These are phyloP conservation scores for Amphipoea lucens DNA, from an alignment of 2,888 invertebrate species.

Conservation along the genomic window DNA sequence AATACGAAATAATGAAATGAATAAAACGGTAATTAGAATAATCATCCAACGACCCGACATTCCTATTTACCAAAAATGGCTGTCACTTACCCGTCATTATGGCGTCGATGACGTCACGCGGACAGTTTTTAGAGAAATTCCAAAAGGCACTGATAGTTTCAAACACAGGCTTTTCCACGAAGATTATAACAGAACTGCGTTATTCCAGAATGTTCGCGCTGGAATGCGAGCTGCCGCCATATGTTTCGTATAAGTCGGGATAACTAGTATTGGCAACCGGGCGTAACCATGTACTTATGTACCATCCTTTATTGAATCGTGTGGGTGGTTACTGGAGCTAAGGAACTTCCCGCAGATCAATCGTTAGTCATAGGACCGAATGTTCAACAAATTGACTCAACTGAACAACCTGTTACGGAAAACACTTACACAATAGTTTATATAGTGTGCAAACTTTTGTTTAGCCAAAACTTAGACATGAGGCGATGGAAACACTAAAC, in stretches of 20 bases:
- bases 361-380: slow-evolving; percentile 32
- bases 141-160: slow-evolving; percentile 60
- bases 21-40: slow-evolving; percentile 61
- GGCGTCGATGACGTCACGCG: slow-evolving; percentile 39
- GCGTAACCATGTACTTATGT: slow-evolving; percentile 66
- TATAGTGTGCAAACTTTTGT: not conserved
- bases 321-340: slow-evolving; percentile 58
- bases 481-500: slow-evolving; percentile 36
- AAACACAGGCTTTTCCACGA: slow-evolving; percentile 72
- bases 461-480: slow-evolving; percentile 16
- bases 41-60: slow-evolving; percentile 47
- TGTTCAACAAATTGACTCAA: slow-evolving; percentile 16
- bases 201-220: slow-evolving; percentile 80
- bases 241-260: slow-evolving; percentile 82
- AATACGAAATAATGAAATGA: slow-evolving; percentile 58
- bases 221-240: slow-evolving; percentile 82
- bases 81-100: slow-evolving; percentile 67
- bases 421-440: not conserved
- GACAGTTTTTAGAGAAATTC: slow-evolving; percentile 40
- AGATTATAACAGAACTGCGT: slow-evolving; percentile 79
- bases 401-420: slow-evolving; percentile 19
- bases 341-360: slow-evolving; percentile 46
- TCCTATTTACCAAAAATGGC: slow-evolving; percentile 54
- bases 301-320: slow-evolving; percentile 64
- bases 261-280: slow-evolving; percentile 76